Evolutionary conservation across 2,113 vertebrate species (phyloP).

Genomic region (Eleginops maclovinus): DNA sequence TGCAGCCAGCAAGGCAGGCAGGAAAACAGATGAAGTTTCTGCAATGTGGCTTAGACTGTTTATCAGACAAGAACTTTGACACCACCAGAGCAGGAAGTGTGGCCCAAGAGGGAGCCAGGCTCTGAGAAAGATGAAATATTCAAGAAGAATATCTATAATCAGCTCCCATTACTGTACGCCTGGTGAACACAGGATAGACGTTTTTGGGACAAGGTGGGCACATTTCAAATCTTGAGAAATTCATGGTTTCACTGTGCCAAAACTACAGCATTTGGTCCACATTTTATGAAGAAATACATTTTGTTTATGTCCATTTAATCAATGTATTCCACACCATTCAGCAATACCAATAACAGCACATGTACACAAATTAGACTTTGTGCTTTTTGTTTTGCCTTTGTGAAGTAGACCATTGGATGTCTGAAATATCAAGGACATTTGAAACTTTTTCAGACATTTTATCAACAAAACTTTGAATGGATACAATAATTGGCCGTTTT

Average conservation of each 20-base stretch:
- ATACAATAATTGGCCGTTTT: background rate
- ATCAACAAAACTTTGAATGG: background rate
- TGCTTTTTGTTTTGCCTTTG: too few relatives aligned
- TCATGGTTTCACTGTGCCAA: too few relatives aligned
- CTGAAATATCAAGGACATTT: background rate
- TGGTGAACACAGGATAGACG: constrained; percentile 18
- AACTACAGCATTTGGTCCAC: too few relatives aligned
- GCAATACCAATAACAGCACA: background rate
- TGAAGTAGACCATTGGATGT: too few relatives aligned
- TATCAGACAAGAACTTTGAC: constrained; percentile 74
- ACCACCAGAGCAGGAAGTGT: constrained; percentile 75
- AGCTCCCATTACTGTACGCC: constrained; percentile 10
- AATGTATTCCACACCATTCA: background rate
- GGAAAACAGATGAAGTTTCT: constrained; percentile 60
- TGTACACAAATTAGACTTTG: background rate
- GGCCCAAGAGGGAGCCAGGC: constrained; percentile 56
- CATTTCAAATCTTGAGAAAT: too few relatives aligned
- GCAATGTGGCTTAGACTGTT: constrained; percentile 65
- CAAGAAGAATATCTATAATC: constrained; percentile 40
- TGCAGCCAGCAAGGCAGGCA: constrained; percentile 47
- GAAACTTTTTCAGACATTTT: background rate
- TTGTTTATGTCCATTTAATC: background rate
- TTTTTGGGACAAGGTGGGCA: background rate
- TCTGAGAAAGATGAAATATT: constrained; percentile 75
- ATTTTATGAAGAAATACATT: background rate